phyloP scores from a whole-genome alignment of 2,797 vertebrate genomes.

The Pteropus rufus region DNA sequence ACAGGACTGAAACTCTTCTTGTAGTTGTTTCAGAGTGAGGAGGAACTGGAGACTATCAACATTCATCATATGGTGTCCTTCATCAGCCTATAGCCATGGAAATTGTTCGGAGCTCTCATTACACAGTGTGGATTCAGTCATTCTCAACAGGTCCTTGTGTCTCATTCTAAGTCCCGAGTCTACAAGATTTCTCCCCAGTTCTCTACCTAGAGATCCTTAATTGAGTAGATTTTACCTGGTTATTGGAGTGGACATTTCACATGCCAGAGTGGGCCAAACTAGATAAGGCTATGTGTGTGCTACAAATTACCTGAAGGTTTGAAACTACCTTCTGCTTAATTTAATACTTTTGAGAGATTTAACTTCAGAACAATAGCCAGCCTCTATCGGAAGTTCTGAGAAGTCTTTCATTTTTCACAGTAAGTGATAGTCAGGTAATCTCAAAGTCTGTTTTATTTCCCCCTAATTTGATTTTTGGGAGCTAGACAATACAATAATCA shows the following conservation, averaged over 20 bases:
- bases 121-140: not conserved
- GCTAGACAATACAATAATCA: not conserved
- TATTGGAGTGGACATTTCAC: not conserved
- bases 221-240: not conserved
- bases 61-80: not conserved
- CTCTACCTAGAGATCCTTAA: not conserved
- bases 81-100: not conserved
- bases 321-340: not conserved
- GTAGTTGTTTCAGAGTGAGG: not conserved
- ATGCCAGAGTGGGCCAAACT: not conserved
- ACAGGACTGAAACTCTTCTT: not conserved
- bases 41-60: not conserved
- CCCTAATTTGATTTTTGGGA: not conserved
- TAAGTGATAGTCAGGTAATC: not conserved
- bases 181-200: not conserved
- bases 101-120: not conserved
- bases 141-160: not conserved
- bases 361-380: not conserved
- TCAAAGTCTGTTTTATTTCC: not conserved
- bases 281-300: not conserved
- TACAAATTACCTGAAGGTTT: not conserved
- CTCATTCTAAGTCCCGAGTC: not conserved
- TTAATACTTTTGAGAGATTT: slow-evolving; percentile 20
- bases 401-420: not conserved
- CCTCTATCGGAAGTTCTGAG: not conserved